Evolutionary conservation across 2,888 invertebrate genomes (phyloP).

Genomic region (Resseliella maxima): DNA sequence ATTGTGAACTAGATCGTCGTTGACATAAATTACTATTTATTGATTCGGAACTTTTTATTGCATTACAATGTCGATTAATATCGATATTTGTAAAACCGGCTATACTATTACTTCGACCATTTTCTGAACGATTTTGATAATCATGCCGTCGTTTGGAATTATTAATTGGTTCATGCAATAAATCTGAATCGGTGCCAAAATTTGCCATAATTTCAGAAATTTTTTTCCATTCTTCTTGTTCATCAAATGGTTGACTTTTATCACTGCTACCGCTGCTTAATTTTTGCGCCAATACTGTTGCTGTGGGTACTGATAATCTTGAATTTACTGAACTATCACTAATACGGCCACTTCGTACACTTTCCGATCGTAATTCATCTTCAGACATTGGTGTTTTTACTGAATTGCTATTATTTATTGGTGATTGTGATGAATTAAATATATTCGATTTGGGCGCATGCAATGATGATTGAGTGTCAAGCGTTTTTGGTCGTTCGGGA

Average conservation of each 20-base stretch:
- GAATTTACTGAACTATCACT: neutral
- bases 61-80: slow-evolving; percentile 5
- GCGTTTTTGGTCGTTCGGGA: slow-evolving; percentile 59
- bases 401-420: neutral
- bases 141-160: neutral
- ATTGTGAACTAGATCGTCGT: neutral
- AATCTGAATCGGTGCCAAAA: slow-evolving; percentile 84
- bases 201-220: slow-evolving; percentile 96
- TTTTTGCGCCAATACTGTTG: slow-evolving; percentile 60
- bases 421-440: slow-evolving; percentile 11
- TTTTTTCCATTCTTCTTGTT: slow-evolving; percentile 95
- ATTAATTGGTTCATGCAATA: neutral
- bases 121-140: slow-evolving; percentile 13
- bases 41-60: slow-evolving; percentile 40
- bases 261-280: slow-evolving; percentile 67
- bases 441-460: neutral
- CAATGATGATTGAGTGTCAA: slow-evolving; percentile 57
- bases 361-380: slow-evolving; percentile 61
- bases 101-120: slow-evolving; percentile 53
- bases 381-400: slow-evolving; percentile 62
- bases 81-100: neutral
- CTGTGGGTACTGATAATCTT: slow-evolving; percentile 26
- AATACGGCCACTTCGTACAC: neutral
- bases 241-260: slow-evolving; percentile 80
- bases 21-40: neutral